These are phyloP conservation scores for Brevimyrus niger DNA, from an alignment of 2,113 vertebrate genomes.

Conservation along the genomic window DNA sequence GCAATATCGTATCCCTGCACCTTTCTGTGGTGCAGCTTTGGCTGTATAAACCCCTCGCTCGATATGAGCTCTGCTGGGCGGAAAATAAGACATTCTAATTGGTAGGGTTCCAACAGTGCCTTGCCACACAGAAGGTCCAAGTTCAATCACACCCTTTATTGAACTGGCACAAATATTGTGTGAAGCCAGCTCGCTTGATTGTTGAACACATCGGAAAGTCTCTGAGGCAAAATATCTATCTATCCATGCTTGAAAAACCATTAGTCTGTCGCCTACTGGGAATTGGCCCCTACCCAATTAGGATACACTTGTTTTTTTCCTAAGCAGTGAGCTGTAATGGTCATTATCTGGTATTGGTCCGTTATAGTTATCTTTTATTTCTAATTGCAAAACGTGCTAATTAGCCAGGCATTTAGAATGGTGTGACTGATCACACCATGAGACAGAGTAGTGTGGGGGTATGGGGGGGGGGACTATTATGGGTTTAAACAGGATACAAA, in stretches of 20 bases:
- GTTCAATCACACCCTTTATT: background rate
- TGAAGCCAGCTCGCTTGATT: background rate
- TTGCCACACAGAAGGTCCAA: background rate
- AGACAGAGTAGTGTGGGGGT: background rate
- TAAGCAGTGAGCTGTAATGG: background rate
- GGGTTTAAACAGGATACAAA: background rate
- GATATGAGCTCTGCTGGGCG: background rate
- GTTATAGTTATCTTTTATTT: background rate
- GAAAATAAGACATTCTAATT: constrained; percentile 2
- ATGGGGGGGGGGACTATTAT: background rate
- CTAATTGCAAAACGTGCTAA: background rate
- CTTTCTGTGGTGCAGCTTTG: background rate
- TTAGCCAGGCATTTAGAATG: background rate
- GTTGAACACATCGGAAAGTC: constrained; percentile 3
- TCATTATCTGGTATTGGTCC: background rate
- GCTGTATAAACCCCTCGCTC: background rate
- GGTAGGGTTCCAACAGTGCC: background rate
- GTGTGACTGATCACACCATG: background rate
- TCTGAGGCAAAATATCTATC: constrained; percentile 5
- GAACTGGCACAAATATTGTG: constrained; percentile 12
- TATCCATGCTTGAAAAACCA: background rate
- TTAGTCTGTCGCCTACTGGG: background rate
- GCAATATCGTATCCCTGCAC: background rate
- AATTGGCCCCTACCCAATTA: background rate
- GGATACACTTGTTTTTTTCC: background rate